Conservation (phyloP, 1,140 invertebrate species). For the Eurosta solidaginis region DNA sequence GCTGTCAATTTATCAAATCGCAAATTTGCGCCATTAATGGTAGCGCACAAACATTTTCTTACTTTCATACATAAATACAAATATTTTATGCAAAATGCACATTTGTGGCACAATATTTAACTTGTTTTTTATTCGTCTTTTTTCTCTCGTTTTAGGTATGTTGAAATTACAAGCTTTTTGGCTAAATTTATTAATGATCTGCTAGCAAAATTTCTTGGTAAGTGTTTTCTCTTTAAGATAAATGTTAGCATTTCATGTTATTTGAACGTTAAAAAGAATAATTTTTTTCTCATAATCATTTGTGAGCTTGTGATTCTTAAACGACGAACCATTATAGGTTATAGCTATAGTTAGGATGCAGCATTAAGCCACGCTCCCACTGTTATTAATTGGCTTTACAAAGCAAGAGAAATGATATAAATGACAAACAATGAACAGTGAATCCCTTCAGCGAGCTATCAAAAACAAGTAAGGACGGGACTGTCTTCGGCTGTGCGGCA, state of each 20-base stretch:
- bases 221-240: constrained; percentile 15
- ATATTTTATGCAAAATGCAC: not conserved
- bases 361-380: too few relatives aligned
- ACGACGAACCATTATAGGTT: too few relatives aligned
- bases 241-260: not conserved
- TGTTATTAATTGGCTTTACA: too few relatives aligned
- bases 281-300: not conserved
- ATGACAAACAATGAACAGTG: too few relatives aligned
- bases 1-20: constrained; percentile 14
- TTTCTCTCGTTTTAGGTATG: not conserved
- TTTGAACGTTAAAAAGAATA: not conserved
- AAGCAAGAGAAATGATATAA: too few relatives aligned
- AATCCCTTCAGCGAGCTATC: too few relatives aligned
- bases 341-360: too few relatives aligned
- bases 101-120: too few relatives aligned
- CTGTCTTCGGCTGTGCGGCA: too few relatives aligned
- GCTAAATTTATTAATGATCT: not conserved
- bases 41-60: not conserved
- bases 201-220: constrained; percentile 12
- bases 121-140: not conserved
- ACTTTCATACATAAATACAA: not conserved
- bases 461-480: too few relatives aligned
- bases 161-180: not conserved
- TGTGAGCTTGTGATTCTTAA: not conserved
- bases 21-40: not conserved